Conservation (phyloP, 2,113 vertebrate genomes). For the Aegotheles bennettii region DNA sequence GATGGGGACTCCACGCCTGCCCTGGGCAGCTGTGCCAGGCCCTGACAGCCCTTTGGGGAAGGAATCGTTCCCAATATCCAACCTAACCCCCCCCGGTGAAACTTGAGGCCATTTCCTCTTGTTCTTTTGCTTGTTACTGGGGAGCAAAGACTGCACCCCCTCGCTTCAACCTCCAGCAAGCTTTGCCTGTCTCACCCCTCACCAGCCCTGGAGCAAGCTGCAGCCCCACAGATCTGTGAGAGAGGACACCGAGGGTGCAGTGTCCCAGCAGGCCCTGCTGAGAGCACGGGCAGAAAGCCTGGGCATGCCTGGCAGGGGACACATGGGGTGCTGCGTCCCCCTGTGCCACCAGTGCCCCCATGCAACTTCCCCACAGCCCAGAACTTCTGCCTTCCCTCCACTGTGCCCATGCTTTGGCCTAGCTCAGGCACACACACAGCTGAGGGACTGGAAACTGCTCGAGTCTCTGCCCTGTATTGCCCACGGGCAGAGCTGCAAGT, state of each 20-base stretch:
- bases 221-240: fast-evolving
- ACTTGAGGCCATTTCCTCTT: no score
- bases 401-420: neutral
- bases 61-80: no score
- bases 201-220: neutral
- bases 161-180: neutral
- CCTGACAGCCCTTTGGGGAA: no score
- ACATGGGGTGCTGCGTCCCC: fast-evolving
- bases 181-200: neutral
- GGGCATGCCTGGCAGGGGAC: neutral
- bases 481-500: fast-evolving
- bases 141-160: no score
- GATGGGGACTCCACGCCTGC: no score
- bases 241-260: fast-evolving
- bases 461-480: neutral
- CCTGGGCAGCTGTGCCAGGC: no score
- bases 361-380: neutral
- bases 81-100: no score
- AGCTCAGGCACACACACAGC: fast-evolving
- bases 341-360: neutral
- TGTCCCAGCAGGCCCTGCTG: fast-evolving
- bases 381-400: neutral
- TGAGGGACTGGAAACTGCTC: neutral
- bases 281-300: neutral
- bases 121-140: no score